Conservation (phyloP, 2,888 invertebrate species). For the Liposcelis brunnea region DNA sequence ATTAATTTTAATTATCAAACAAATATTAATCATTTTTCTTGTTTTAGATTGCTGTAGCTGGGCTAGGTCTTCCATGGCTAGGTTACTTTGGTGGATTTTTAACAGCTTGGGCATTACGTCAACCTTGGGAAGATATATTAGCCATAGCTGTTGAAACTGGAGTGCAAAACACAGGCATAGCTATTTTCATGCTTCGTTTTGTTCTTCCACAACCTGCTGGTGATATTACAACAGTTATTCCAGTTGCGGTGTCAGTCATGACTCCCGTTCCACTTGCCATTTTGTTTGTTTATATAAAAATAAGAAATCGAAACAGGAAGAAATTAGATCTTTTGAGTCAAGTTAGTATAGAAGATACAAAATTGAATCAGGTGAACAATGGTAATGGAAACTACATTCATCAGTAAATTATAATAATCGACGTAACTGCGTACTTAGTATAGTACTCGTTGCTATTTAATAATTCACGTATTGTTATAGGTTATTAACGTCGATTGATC, state of each 20-base stretch:
- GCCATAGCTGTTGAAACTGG: conserved; percentile 88
- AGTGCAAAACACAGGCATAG: conserved; percentile 83
- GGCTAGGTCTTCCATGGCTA: conserved; percentile 64
- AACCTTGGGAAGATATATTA: conserved; percentile 48
- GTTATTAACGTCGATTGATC: too few species aligned
- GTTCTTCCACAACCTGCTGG: conserved; percentile 70
- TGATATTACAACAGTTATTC: conserved; percentile 80
- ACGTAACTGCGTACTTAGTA: too few species aligned
- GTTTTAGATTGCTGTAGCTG: conserved; percentile 56
- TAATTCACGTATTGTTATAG: too few species aligned
- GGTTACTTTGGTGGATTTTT: conserved; percentile 57
- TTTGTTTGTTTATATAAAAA: background rate
- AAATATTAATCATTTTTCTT: background rate
- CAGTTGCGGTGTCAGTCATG: conserved; percentile 83
- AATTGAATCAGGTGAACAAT: too few species aligned
- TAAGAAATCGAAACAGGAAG: background rate
- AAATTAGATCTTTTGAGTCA: too few species aligned
- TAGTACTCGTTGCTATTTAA: too few species aligned
- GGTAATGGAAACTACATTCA: too few species aligned
- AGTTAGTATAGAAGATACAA: too few species aligned
- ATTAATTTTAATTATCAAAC: background rate
- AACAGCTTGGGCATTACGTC: conserved; percentile 39
- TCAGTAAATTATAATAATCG: too few species aligned
- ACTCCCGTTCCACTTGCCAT: conserved; percentile 63
- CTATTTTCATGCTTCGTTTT: conserved; percentile 71